Evolutionary conservation across 1,140 invertebrate species (phyloP), one percentile per base, ranked within the genome.

Genomic region (Dendrolimus kikuchii): DNA sequence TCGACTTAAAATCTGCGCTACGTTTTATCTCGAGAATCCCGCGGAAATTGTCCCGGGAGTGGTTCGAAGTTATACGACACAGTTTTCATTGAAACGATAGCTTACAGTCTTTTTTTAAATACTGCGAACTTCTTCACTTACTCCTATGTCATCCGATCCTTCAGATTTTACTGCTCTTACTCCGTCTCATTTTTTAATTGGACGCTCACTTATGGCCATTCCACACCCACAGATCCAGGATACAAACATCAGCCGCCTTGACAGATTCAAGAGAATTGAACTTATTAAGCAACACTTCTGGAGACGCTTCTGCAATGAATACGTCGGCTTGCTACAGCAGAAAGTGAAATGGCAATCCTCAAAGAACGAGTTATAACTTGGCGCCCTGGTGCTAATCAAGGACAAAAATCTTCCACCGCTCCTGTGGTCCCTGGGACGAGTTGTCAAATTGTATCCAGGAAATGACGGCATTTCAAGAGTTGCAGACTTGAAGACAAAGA

Each of bases 131-230:
- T n/a, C n/a, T n/a, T n/a, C n/a, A n/a, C n/a, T n/a, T n/a, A 46
- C 54, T 36, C 48, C 48, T 49, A 8, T 49, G 5, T 49, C 48
- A 38, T 7, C 48, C 4, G 48, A 49, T 39, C 48, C 48, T 39
- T 23, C 36, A 9, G 44, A 44, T 36, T 40, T 45, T 36, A 8
- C 23, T 36, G 7, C 42, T 7, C 39, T 44, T 5, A 51, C 42
- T 37, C 41, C n/a, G 10, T 36, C 7, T 9, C 50, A 44, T 9
- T 44, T 52, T 38, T 36, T 52, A 37, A 52, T 52, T 44, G 50
- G 42, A 8, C 41, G 46, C 23, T 37, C 46, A 23, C 46, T 47
- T 37, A 47, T 37, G 10, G 23, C 46, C 5, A 4, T 47, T 8
- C 46, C 46, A 7, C 38, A 5, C 7, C 46, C 23, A 23, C n/a